Percentiles rank a stretch among this genome's conserved stretches.
phyloP scores from a whole-genome alignment of 1,140 invertebrate genomes.

The Lysiphlebus fabarum region DNA sequence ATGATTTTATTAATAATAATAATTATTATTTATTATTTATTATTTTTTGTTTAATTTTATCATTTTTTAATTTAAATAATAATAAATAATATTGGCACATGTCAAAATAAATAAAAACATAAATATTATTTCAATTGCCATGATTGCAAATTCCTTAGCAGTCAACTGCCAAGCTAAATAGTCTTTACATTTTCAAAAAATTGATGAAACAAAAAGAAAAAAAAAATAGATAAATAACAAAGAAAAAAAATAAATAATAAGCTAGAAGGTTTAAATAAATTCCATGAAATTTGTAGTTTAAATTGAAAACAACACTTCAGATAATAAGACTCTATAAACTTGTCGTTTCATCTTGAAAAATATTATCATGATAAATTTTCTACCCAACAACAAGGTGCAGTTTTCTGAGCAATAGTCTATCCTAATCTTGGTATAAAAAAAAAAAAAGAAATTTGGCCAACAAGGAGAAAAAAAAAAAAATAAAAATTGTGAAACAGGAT shows the following conservation, averaged over 20 bases:
- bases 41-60: no score
- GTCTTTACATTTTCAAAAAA: no score
- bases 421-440: constrained; percentile 3
- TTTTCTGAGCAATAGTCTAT: constrained; percentile 13
- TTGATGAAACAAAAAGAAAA: background rate
- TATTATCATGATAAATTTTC: background rate
- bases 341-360: constrained; percentile 1
- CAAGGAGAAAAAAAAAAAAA: background rate
- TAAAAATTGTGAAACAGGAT: constrained; percentile 8
- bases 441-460: background rate
- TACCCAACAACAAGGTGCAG: background rate
- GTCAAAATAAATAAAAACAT: no score
- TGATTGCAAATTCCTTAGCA: no score
- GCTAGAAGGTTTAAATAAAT: no score
- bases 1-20: no score
- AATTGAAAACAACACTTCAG: constrained; percentile 8
- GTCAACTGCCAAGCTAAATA: no score
- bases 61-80: no score
- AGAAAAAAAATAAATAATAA: no score
- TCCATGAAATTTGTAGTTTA: constrained; percentile 3
- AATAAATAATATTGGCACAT: no score
- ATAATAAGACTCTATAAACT: constrained; percentile 11
- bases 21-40: no score
- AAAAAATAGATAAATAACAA: background rate
- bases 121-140: no score